Conservation (phyloP, 64 coral and sea anemone species). For the Acropora tenuis region DNA sequence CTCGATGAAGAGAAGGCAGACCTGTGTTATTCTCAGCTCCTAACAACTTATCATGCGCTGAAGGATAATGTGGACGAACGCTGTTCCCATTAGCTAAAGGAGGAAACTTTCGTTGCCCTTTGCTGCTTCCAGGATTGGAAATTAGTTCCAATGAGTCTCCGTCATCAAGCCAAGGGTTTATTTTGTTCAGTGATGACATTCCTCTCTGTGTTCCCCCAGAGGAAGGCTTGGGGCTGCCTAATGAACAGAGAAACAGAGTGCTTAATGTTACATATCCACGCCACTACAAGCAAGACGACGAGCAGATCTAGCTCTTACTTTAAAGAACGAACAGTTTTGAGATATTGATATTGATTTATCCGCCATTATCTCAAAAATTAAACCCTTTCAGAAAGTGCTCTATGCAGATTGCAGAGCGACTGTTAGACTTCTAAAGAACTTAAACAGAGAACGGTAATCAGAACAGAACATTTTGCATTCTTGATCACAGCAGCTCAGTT, state of each 20-base stretch:
- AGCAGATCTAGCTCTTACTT: too few relatives aligned
- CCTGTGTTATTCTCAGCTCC: neutral
- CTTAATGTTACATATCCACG: too few relatives aligned
- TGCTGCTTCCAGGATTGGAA: neutral
- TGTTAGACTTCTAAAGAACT: too few relatives aligned
- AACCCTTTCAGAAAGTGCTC: too few relatives aligned
- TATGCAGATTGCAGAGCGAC: too few relatives aligned
- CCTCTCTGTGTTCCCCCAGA: neutral
- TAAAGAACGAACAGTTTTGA: too few relatives aligned
- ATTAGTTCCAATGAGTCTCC: constrained; percentile 21
- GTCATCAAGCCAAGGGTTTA: neutral
- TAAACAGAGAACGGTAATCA: too few relatives aligned
- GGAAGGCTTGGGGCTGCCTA: neutral
- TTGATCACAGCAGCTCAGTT: too few relatives aligned
- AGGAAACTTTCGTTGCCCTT: neutral
- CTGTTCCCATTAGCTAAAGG: neutral
- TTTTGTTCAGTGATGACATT: constrained; percentile 1
- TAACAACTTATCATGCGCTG: neutral
- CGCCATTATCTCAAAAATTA: too few relatives aligned
- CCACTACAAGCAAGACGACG: too few relatives aligned
- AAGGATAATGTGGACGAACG: neutral
- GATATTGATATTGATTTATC: too few relatives aligned
- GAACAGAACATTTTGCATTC: too few relatives aligned
- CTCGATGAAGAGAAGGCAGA: constrained; percentile 12
- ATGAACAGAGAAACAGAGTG: neutral